Conservation (phyloP, 2,888 invertebrate species). For the Andrena marginata region DNA sequence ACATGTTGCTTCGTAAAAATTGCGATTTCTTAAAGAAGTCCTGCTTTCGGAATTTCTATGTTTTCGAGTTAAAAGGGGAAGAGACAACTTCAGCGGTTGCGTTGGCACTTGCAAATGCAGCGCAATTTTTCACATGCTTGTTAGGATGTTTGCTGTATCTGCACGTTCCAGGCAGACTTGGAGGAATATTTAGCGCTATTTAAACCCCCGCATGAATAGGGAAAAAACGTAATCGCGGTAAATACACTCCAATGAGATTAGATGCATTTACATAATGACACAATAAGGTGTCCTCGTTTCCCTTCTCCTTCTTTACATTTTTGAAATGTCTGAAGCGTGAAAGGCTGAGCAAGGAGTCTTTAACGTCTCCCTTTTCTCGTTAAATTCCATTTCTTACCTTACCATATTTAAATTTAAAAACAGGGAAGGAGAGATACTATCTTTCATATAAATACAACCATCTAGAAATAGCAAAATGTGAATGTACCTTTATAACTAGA, state of each 20-base stretch:
- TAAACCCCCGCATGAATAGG: conserved; percentile 8
- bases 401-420: too few species aligned
- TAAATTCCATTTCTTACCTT: not conserved
- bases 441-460: too few species aligned
- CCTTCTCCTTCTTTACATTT: not conserved
- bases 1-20: not conserved
- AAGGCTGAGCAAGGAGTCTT: too few species aligned
- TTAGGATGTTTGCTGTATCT: not conserved
- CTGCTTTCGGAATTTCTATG: not conserved
- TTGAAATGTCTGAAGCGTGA: not conserved
- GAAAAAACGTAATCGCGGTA: conserved; percentile 10
- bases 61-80: not conserved
- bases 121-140: not conserved
- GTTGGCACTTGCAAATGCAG: conserved; percentile 4
- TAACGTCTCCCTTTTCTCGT: not conserved
- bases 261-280: not conserved
- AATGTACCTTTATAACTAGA: too few species aligned
- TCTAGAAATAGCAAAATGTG: too few species aligned
- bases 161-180: not conserved
- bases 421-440: too few species aligned
- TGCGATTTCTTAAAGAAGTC: not conserved
- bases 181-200: not conserved
- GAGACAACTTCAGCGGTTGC: conserved; percentile 8
- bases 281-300: not conserved
- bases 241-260: conserved; percentile 7